Conservation (phyloP, 2,888 invertebrate genomes). For the Dioctria linearis region DNA sequence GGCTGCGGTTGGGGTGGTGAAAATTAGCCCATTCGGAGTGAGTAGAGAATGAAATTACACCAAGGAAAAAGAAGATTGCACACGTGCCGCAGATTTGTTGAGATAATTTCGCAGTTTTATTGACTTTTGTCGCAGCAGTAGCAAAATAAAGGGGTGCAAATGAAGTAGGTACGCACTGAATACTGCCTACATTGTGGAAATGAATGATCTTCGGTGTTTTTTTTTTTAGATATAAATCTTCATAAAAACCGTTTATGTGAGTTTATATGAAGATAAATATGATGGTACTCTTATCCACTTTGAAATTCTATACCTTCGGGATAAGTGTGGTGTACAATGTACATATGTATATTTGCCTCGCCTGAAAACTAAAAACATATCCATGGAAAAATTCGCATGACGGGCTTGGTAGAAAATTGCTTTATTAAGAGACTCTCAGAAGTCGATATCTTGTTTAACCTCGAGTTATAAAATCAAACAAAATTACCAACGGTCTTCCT, state of each 20-base stretch:
- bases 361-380: not conserved
- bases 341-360: not conserved
- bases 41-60: constrained; percentile 44
- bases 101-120: constrained; percentile 57
- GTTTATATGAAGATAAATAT: not conserved
- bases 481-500: constrained; percentile 47
- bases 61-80: constrained; percentile 25
- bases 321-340: not conserved
- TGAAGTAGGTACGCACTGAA: not conserved
- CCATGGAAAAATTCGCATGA: constrained; percentile 21
- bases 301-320: not conserved
- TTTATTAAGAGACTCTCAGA: constrained; percentile 43
- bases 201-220: not conserved
- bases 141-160: constrained; percentile 33
- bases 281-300: not conserved
- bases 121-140: constrained; percentile 51
- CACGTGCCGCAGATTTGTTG: constrained; percentile 58
- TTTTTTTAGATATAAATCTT: constrained; percentile 13
- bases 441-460: constrained; percentile 31
- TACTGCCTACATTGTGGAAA: not conserved
- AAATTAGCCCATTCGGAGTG: constrained; percentile 43
- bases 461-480: constrained; percentile 45
- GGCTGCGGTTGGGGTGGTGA: constrained; percentile 38
- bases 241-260: not conserved
- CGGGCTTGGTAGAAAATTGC: constrained; percentile 27